These are phyloP conservation scores for Isoperla grammatica DNA, from an alignment of 2,888 invertebrate species.

Conservation along the genomic window DNA sequence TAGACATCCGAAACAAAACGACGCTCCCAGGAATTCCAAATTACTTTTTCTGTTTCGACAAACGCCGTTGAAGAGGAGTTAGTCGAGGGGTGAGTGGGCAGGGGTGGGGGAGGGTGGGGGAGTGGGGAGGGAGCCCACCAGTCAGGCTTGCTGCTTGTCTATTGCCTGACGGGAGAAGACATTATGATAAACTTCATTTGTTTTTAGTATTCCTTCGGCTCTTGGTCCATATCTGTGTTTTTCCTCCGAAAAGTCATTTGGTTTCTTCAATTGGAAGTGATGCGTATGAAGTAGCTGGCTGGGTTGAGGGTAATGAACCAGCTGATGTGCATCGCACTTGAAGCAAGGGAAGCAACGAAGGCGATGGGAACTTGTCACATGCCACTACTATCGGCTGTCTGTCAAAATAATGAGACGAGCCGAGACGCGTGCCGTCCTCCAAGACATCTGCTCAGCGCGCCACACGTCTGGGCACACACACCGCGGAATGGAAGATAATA, in stretches of 20 bases:
- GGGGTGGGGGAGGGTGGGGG: background rate
- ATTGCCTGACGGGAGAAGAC: background rate
- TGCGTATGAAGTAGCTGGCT: background rate
- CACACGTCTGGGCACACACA: too few species aligned
- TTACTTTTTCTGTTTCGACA: conserved; percentile 30
- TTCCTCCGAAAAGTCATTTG: too few species aligned
- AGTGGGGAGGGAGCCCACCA: background rate
- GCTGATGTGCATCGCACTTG: background rate
- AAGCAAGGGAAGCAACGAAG: background rate
- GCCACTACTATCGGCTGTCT: background rate
- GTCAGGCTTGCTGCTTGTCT: too few species aligned
- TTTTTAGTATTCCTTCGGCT: conserved; percentile 18
- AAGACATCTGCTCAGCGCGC: too few species aligned
- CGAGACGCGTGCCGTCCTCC: too few species aligned
- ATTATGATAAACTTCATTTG: conserved; percentile 21
- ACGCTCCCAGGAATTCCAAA: conserved; percentile 29
- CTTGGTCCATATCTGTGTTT: too few species aligned
- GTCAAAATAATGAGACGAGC: too few species aligned
- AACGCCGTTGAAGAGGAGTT: conserved; percentile 17
- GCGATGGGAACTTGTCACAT: background rate
- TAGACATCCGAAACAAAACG: conserved; percentile 29
- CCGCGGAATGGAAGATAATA: too few species aligned
- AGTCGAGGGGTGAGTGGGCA: conserved; percentile 1
- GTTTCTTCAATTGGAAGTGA: background rate
- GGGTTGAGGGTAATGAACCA: background rate